These are phyloP conservation scores for Fukomys damarensis DNA, from an alignment of 2,113 vertebrate species.

Conservation along the genomic window DNA sequence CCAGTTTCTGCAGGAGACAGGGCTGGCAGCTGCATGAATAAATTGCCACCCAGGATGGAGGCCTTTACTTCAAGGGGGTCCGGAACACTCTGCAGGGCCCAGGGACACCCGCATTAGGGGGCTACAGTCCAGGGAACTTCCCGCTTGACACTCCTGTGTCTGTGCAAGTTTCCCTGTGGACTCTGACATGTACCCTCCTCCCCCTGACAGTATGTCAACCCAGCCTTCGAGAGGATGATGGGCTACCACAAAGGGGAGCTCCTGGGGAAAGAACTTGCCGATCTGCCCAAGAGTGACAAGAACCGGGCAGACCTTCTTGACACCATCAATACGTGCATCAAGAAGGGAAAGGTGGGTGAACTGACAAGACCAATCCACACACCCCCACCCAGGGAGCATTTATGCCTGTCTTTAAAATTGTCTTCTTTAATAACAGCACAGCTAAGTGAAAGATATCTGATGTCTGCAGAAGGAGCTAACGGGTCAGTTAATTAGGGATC, in stretches of 20 bases:
- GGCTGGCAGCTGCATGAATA: too few species aligned
- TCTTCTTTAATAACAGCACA: neutral
- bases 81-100: too few species aligned
- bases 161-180: neutral
- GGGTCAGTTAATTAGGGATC: neutral
- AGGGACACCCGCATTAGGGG: accelerated
- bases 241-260: slow-evolving; percentile 95
- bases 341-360: slow-evolving; percentile 94
- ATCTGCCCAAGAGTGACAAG: slow-evolving; percentile 94
- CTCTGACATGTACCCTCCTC: slow-evolving; percentile 58
- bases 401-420: neutral
- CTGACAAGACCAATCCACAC: accelerated
- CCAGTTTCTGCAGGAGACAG: neutral
- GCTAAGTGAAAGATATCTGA: neutral
- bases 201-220: slow-evolving; percentile 94
- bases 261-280: slow-evolving; percentile 95
- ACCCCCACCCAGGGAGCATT: neutral
- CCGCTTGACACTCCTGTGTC: neutral
- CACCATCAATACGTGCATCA: slow-evolving; percentile 95
- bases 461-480: neutral
- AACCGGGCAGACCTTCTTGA: slow-evolving; percentile 94
- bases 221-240: slow-evolving; percentile 97
- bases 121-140: neutral
- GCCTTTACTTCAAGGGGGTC: accelerated
- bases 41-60: neutral